Conservation (phyloP, 1,140 invertebrate genomes). For the Halictus rubicundus region DNA sequence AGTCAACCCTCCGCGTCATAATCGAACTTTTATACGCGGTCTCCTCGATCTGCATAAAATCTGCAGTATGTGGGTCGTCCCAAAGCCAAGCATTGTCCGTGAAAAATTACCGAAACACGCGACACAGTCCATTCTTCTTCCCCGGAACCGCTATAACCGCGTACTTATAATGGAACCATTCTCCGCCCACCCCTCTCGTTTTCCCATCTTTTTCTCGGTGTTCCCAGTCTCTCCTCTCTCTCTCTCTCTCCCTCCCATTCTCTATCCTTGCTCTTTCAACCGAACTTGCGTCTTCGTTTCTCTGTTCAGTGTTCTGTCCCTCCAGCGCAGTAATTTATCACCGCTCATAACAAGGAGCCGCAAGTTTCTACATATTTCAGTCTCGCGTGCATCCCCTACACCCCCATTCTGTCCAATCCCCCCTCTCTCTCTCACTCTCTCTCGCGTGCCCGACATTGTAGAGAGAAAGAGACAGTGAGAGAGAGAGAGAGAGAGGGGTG, state of each 20-base stretch:
- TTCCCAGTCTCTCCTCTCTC: background rate
- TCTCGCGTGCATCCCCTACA: conserved; percentile 45
- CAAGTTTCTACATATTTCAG: conserved; percentile 76
- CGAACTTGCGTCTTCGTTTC: background rate
- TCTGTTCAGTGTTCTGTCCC: conserved; percentile 24
- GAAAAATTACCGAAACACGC: conserved; percentile 65
- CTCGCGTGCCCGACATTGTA: too few relatives aligned
- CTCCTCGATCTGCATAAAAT: conserved; percentile 47
- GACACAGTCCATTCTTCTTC: conserved; percentile 48
- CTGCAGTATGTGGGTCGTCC: conserved; percentile 17
- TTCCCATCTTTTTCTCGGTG: conserved; percentile 32
- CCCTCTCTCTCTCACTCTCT: background rate
- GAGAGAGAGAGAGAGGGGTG: background rate
- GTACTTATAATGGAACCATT: conserved; percentile 70
- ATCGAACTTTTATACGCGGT: conserved; percentile 12
- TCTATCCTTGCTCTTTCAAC: too few relatives aligned
- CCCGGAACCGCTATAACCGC: conserved; percentile 57
- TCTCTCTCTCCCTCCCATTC: background rate
- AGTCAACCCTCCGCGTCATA: background rate
- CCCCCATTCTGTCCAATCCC: conserved; percentile 11
- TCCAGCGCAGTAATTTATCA: conserved; percentile 70
- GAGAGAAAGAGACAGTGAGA: conserved; percentile 2
- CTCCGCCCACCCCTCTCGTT: conserved; percentile 16
- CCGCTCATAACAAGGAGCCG: conserved; percentile 74
- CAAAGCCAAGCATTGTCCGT: conserved; percentile 40